These are phyloP conservation scores for Oryzias dopingdopingensis DNA, from an alignment of 2,797 vertebrate genomes.

Conservation along the genomic window DNA sequence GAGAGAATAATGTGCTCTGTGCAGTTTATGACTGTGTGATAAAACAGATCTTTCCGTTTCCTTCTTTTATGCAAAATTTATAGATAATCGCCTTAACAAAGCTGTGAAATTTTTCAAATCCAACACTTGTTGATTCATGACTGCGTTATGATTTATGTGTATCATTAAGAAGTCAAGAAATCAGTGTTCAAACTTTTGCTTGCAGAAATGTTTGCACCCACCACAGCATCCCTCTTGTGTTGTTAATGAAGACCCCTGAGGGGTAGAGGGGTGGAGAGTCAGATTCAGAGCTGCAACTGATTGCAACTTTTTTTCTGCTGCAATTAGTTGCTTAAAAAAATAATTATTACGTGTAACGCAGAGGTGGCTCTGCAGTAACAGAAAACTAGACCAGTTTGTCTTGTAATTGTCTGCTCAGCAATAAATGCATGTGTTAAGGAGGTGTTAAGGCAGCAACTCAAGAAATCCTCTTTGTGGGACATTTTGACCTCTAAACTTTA, in stretches of 20 bases:
- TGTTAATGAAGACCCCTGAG: constrained; percentile 1
- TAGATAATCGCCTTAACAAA: neutral
- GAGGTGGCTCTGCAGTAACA: constrained; percentile 27
- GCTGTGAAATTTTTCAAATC: neutral
- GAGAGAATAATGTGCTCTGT: neutral
- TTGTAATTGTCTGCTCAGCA: constrained; percentile 54
- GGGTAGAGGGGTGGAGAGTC: neutral
- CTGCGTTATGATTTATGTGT: no score
- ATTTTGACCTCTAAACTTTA: constrained; percentile 1
- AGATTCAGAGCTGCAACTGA: constrained; percentile 5
- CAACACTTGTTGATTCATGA: no score
- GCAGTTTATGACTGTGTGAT: constrained; percentile 15
- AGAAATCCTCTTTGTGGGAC: constrained; percentile 19
- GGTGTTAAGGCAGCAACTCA: constrained; percentile 18
- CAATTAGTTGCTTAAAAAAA: no score
- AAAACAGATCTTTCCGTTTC: constrained; percentile 5
- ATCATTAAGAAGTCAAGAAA: no score
- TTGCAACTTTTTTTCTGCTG: no score
- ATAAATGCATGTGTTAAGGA: constrained; percentile 28
- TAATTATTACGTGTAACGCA: constrained; percentile 14
- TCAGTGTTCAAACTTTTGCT: no score
- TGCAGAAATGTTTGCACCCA: neutral
- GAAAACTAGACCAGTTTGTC: constrained; percentile 46
- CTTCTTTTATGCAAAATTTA: neutral
- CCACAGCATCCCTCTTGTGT: constrained; percentile 1